Conservation (phyloP, 1,140 invertebrate species). For the Gonioctena quinquepunctata region DNA sequence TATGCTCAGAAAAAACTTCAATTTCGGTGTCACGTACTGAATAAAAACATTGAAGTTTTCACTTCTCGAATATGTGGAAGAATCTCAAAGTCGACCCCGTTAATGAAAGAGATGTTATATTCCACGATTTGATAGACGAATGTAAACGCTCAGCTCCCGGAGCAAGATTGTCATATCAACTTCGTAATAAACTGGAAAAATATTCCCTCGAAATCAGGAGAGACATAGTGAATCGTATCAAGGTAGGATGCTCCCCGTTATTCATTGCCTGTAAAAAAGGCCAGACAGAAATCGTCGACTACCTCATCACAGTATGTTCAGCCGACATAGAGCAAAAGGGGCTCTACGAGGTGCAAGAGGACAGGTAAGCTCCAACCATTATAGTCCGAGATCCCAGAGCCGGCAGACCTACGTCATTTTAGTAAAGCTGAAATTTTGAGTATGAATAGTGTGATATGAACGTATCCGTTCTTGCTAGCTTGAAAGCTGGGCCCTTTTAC, state of each 20-base stretch:
- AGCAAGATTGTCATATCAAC: conserved; percentile 66
- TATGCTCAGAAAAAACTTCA: too few relatives aligned
- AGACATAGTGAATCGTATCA: conserved; percentile 67
- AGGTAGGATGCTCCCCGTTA: conserved; percentile 82
- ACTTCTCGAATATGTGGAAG: conserved; percentile 42
- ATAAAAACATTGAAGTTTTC: background rate
- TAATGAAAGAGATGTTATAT: conserved; percentile 64
- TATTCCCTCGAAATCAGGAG: conserved; percentile 61
- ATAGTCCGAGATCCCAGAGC: too few relatives aligned
- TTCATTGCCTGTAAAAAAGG: conserved; percentile 86
- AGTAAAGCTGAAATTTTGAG: too few relatives aligned
- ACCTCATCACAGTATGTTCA: conserved; percentile 78
- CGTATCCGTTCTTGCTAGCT: too few relatives aligned
- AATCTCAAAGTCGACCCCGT: conserved; percentile 54
- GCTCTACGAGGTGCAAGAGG: conserved; percentile 72
- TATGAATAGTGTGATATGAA: too few relatives aligned
- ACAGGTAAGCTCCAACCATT: conserved; percentile 49
- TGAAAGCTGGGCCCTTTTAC: too few relatives aligned
- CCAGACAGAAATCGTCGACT: conserved; percentile 86
- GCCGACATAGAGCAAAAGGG: conserved; percentile 86
- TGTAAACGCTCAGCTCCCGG: conserved; percentile 71
- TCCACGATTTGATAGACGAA: conserved; percentile 70
- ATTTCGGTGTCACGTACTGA: background rate
- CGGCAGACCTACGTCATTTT: too few relatives aligned
- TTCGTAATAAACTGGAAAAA: conserved; percentile 69